Evolutionary conservation across 2,888 invertebrate genomes (phyloP).

Genomic region (Microctonus aethiopoides): DNA sequence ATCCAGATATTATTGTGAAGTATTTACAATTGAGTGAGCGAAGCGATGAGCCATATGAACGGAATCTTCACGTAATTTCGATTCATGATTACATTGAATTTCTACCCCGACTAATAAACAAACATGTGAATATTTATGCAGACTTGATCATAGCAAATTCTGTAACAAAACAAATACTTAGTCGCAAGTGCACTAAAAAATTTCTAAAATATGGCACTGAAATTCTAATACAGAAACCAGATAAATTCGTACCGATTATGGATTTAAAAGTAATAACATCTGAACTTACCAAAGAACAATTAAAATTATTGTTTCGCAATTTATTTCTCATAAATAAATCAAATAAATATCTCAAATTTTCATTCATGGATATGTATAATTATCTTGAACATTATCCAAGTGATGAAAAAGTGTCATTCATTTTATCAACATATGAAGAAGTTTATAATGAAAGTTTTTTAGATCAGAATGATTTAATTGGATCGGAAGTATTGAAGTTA

Average conservation of each 20-base stretch:
- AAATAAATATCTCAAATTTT: constrained; percentile 24
- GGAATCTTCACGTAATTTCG: constrained; percentile 18
- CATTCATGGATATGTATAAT: constrained; percentile 13
- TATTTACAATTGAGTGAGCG: constrained; percentile 50
- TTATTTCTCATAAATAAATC: constrained; percentile 39
- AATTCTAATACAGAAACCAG: constrained; percentile 46
- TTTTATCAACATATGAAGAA: constrained; percentile 45
- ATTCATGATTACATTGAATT: constrained; percentile 40
- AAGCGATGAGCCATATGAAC: not conserved
- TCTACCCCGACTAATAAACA: constrained; percentile 49
- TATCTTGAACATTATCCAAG: constrained; percentile 50
- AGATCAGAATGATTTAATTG: constrained; percentile 38
- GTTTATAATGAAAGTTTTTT: constrained; percentile 46
- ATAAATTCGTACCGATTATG: constrained; percentile 43
- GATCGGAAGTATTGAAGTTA: constrained; percentile 40
- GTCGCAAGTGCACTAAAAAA: constrained; percentile 44
- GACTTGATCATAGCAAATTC: no score
- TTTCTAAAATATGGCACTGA: constrained; percentile 52
- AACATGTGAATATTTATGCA: constrained; percentile 46
- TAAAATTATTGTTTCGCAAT: constrained; percentile 47
- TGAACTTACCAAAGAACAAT: constrained; percentile 41
- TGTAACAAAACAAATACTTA: no score
- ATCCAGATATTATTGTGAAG: constrained; percentile 52
- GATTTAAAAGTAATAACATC: constrained; percentile 45
- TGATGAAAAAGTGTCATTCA: constrained; percentile 40